Base-by-base conservation (phyloP, 37 sponge, comb jelly and placozoan genomes). In the Chondrosia reniformis region DNA sequence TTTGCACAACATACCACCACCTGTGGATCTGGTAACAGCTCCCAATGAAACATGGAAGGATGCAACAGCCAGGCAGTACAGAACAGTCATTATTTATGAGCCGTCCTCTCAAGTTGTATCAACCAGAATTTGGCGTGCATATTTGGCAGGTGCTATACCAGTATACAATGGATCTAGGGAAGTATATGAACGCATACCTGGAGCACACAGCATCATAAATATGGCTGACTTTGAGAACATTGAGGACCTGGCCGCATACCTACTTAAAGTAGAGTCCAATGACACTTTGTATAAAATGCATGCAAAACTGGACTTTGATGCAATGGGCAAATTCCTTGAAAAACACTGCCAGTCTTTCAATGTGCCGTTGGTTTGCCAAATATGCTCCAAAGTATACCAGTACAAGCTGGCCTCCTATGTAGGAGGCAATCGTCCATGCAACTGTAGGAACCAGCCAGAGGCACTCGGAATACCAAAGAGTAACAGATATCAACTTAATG, bases 141-240 rank as follows among this genome's bases (percentile, higher is more conserved):
- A 28, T 28, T 56, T 56, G 27, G 58, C 58, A 56, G 58, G 58
- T 56, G 58, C 58, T 56, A 56, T 56, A 4, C 58, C 58, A 56
- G 58, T 56, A 28, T 56, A 56, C 27, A 24, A 28, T 56, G 58
- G 58, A 8, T 28, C 58, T 2, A 24, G 9, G 58, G 58, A 56
- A 2, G 58, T 56, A 56, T 56, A 56, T 56, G 9, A 56, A 28
- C 58, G 58, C 27, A 56, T 56, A 24, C 58, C 58, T 28, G 58
- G 58, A 24, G 27, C n/a, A 24, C 58, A 56, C 27, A 8, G 27
- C 3, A 56, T 56, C 58, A 56, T 56, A 56, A 28, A 28, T 56
- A 28, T 28, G 6, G 58, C n/a, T 56, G 58, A 56, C 58, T 56
- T 56, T 56, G n/a, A 24, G 27, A 56, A 24, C 3, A 24, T 28